Evolutionary conservation across 1,140 invertebrate genomes (phyloP).

Genomic region (Trypoxylus dichotomus): DNA sequence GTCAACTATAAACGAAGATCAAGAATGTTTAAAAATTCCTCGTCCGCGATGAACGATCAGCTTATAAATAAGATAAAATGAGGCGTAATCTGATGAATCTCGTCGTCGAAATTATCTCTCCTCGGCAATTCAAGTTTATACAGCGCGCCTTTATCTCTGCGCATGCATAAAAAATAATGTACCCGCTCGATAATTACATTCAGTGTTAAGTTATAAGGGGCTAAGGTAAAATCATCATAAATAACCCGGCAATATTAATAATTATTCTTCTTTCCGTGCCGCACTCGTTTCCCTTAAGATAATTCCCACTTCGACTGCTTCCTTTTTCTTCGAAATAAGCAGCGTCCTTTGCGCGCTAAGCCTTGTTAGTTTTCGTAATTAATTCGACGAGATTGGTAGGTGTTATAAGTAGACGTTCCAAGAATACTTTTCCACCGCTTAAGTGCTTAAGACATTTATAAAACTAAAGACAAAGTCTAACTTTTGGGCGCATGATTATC

Average conservation of each 20-base stretch:
- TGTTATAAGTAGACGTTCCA: neutral
- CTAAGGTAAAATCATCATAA: conserved; percentile 20
- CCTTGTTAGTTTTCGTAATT: conserved; percentile 18
- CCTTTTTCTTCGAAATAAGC: neutral
- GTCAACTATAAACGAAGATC: neutral
- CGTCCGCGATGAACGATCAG: neutral
- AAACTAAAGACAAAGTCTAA: too few relatives aligned
- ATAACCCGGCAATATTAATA: conserved; percentile 6
- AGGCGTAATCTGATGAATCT: conserved; percentile 1
- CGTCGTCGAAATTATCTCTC: neutral
- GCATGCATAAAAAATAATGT: conserved; percentile 19
- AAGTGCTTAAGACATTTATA: neutral
- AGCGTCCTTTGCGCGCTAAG: neutral
- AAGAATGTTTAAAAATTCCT: neutral
- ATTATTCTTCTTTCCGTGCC: neutral
- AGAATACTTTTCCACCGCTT: neutral
- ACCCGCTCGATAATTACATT: conserved; percentile 11
- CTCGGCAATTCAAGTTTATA: neutral
- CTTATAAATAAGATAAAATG: conserved; percentile 16
- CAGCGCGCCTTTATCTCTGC: neutral
- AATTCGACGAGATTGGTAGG: neutral
- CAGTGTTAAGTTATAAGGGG: conserved; percentile 19
- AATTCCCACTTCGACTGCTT: neutral
- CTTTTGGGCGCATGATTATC: neutral
- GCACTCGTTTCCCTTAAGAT: neutral